Evolutionary conservation across 2,888 invertebrate species (phyloP).

Genomic region (Dicyrtomina minuta): DNA sequence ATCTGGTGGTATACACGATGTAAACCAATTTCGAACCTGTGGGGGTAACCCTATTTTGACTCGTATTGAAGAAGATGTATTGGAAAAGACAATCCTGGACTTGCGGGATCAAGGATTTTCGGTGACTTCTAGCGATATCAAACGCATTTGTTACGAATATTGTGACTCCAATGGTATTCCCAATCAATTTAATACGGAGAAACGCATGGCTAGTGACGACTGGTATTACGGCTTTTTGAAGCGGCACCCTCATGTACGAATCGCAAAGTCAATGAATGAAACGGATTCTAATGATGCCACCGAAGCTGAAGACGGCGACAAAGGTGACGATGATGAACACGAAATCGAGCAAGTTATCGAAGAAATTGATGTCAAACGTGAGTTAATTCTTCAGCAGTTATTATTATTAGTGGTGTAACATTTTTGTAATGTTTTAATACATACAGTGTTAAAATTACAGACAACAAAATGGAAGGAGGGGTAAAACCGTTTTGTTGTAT

Average conservation of each 20-base stretch:
- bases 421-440: too few species aligned
- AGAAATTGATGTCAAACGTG: too few species aligned
- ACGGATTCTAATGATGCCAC: conserved; percentile 5
- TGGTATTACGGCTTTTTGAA: conserved; percentile 53
- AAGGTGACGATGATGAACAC: conserved; percentile 25
- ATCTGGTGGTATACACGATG: conserved; percentile 47
- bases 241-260: conserved; percentile 41
- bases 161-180: conserved; percentile 52
- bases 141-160: conserved; percentile 53
- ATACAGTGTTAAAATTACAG: too few species aligned
- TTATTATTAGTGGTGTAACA: too few species aligned
- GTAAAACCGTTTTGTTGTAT: too few species aligned
- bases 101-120: conserved; percentile 50
- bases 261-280: conserved; percentile 22
- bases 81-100: conserved; percentile 52
- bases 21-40: conserved; percentile 50
- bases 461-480: too few species aligned
- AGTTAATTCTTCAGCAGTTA: too few species aligned
- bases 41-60: conserved; percentile 52
- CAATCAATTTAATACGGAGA: conserved; percentile 51
- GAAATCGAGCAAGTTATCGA: neutral
- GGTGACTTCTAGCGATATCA: conserved; percentile 50
- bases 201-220: conserved; percentile 53
- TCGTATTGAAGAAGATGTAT: conserved; percentile 51
- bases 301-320: conserved; percentile 31